phyloP scores from a whole-genome alignment of 2,797 vertebrate genomes.

The Hybognathus amarus region DNA sequence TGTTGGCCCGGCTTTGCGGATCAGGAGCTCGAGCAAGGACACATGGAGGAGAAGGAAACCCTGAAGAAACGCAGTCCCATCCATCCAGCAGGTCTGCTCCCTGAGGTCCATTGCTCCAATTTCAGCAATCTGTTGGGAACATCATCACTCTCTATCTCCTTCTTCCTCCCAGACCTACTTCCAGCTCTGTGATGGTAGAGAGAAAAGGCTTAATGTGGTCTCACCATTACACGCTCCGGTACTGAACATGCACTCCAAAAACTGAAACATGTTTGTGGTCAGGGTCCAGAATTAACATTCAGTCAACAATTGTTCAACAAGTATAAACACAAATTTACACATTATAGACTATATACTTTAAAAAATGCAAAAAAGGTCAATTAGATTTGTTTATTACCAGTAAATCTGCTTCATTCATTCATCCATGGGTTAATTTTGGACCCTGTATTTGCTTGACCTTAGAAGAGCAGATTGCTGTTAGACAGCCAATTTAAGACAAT shows the following conservation, averaged over 20 bases:
- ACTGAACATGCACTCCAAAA: slow-evolving; percentile 39
- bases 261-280: slow-evolving; percentile 43
- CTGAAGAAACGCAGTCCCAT: slow-evolving; percentile 60
- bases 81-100: slow-evolving; percentile 65
- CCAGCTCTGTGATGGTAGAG: slow-evolving; percentile 40
- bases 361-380: neutral
- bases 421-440: neutral
- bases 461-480: slow-evolving; percentile 15
- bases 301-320: neutral
- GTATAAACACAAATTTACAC: no score
- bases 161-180: slow-evolving; percentile 52
- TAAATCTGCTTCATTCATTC: neutral
- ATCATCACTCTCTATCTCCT: slow-evolving; percentile 7
- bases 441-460: slow-evolving; percentile 45
- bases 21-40: slow-evolving; percentile 58
- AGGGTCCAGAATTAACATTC: slow-evolving; percentile 18
- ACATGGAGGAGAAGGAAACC: slow-evolving; percentile 66
- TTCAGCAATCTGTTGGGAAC: slow-evolving; percentile 61
- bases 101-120: slow-evolving; percentile 63
- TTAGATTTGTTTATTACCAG: neutral
- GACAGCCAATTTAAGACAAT: slow-evolving; percentile 23
- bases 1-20: slow-evolving; percentile 42
- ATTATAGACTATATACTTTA: no score
- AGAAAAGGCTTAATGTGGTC: slow-evolving; percentile 30
- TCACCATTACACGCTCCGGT: slow-evolving; percentile 29